These are phyloP conservation scores for Tribolium castaneum DNA, from an alignment of 1,140 invertebrate genomes.

Conservation along the genomic window DNA sequence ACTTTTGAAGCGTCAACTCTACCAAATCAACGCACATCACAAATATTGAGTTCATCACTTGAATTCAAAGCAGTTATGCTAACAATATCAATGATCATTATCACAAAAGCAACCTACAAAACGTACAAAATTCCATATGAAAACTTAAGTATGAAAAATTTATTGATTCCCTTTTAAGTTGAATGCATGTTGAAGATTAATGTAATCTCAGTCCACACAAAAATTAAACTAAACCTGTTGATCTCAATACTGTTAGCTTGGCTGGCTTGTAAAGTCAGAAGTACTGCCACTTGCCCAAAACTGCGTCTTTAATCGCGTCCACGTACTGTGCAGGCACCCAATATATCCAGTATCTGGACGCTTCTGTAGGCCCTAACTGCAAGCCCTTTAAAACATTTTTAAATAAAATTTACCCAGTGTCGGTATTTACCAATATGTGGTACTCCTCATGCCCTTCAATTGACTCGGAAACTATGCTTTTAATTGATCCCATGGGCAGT, in stretches of 20 bases:
- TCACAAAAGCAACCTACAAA: constrained; percentile 30
- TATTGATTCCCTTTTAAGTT: constrained; percentile 36
- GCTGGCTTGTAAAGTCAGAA: constrained; percentile 67
- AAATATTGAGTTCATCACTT: constrained; percentile 40
- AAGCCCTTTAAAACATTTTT: constrained; percentile 70
- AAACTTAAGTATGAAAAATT: constrained; percentile 8
- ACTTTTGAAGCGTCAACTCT: constrained; percentile 32
- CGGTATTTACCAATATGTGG: constrained; percentile 85
- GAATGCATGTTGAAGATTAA: constrained; percentile 40
- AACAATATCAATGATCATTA: constrained; percentile 38
- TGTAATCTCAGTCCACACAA: constrained; percentile 27
- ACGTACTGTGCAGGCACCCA: constrained; percentile 95
- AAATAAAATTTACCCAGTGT: background rate
- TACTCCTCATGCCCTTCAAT: constrained; percentile 93
- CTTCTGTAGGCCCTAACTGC: constrained; percentile 89
- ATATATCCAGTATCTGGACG: constrained; percentile 92
- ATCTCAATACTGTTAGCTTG: constrained; percentile 42
- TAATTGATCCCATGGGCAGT: constrained; percentile 91
- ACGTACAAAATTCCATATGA: constrained; percentile 11
- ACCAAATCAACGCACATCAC: constrained; percentile 41
- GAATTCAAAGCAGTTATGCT: constrained; percentile 33
- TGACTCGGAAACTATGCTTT: constrained; percentile 84
- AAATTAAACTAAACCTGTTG: constrained; percentile 20
- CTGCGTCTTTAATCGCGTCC: constrained; percentile 91
- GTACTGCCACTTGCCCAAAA: constrained; percentile 89